Evolutionary conservation across 1,140 invertebrate genomes (phyloP), one percentile per base, ranked within the genome.

Genomic region (Drosophila malerkotliana): DNA sequence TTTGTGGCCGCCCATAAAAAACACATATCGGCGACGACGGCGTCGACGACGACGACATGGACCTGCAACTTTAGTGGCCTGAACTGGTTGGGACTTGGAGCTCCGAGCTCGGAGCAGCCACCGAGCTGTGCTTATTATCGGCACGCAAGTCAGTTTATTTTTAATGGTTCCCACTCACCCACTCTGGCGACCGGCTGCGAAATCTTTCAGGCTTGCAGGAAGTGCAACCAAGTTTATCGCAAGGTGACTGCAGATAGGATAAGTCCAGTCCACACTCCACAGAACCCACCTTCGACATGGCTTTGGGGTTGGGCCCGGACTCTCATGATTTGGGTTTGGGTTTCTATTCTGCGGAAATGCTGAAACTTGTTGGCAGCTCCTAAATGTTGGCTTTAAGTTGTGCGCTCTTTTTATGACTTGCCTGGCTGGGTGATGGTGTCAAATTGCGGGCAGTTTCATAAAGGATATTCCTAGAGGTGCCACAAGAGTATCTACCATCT

Each of bases 61-160:
- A 62, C 62, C 10, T 30, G 63, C 28, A 53, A 52, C 72, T 58
- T 53, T 39, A 39, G 61, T 54, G 54, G 55, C 34, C 57, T 39
- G 47, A 44, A 73, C 47, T 63, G 56, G 47, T 39, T 58, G 55
- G 24, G 54, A 41, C 56, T 14, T 34, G 45, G 41, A 45, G 15
- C 24, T 4, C n/a, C 28, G 21, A 34, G 15, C 9, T 21, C 44
- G n/a, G 66, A 48, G 21, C 55, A 49, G 37, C 26, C 21, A 39
- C 54, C 30, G 30, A 63, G 49, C 53, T 64, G 72, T 44, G 83
- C 83, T 79, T 90, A 90, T 90, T 90, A 90, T 90, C 87, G 79
- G 82, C 87, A 90, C 87, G 87, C 87, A 90, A 90, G 87, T 90
- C 88, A 90, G 88, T 90, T 90, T 90, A 90, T 90, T 90, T 90